Conservation (phyloP, 2,797 vertebrate genomes). For the Myotis vivesi region DNA sequence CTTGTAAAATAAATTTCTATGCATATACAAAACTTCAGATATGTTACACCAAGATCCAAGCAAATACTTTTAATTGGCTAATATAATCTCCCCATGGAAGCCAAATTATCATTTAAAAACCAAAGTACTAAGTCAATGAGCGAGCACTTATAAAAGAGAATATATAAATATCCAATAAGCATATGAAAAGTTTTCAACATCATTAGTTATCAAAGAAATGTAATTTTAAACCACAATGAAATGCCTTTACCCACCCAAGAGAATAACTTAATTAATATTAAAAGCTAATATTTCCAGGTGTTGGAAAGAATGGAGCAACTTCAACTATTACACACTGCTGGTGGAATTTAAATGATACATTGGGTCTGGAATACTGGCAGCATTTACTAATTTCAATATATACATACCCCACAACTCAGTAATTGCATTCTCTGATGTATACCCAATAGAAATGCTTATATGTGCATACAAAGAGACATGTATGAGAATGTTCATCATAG, state of each 20-base stretch:
- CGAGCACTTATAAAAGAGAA: neutral
- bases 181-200: neutral
- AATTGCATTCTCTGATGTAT: neutral
- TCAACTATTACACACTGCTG: neutral
- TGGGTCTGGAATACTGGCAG: slow-evolving; percentile 3
- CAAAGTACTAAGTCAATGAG: slow-evolving; percentile 6
- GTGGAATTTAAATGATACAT: neutral
- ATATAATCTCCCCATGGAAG: neutral
- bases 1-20: slow-evolving; percentile 6
- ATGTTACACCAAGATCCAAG: slow-evolving; percentile 1
- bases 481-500: neutral
- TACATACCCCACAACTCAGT: neutral
- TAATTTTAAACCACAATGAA: slow-evolving; percentile 30
- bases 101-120: slow-evolving; percentile 39
- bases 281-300: neutral
- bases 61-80: slow-evolving; percentile 6
- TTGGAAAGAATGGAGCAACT: neutral
- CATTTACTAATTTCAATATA: neutral
- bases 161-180: slow-evolving; percentile 19
- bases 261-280: neutral
- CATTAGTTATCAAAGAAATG: slow-evolving; percentile 41
- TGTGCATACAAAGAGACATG: neutral
- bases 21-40: neutral
- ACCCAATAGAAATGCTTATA: neutral
- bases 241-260: neutral